Evolutionary conservation across 2,888 invertebrate species (phyloP).

Genomic region (Hoplodrina blanda): DNA sequence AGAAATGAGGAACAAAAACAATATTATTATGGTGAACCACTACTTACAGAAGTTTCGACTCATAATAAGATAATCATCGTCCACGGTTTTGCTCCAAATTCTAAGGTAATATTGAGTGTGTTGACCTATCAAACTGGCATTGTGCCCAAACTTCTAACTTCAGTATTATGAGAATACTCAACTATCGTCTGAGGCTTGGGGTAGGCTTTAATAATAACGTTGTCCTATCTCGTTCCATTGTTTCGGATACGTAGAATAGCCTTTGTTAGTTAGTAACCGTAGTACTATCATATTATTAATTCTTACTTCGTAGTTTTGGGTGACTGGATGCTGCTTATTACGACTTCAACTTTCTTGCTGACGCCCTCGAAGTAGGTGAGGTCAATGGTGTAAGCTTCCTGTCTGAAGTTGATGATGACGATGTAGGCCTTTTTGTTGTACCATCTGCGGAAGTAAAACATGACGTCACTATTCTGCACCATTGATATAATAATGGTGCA

Average conservation of each 20-base stretch:
- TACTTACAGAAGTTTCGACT: conserved; percentile 1
- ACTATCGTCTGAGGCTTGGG: conserved; percentile 16
- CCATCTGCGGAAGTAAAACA: conserved; percentile 66
- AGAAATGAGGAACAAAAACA: neutral
- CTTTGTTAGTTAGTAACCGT: neutral
- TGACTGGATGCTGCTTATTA: conserved; percentile 88
- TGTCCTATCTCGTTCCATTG: conserved; percentile 3
- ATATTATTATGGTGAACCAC: neutral
- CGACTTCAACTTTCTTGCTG: conserved; percentile 82
- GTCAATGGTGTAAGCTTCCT: conserved; percentile 87
- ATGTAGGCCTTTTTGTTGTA: conserved; percentile 77
- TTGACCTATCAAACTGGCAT: conserved; percentile 28
- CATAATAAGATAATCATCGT: conserved; percentile 17
- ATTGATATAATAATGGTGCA: neutral
- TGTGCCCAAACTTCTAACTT: conserved; percentile 30
- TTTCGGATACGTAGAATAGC: neutral
- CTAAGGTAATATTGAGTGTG: conserved; percentile 17
- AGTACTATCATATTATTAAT: neutral
- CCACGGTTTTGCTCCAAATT: conserved; percentile 19
- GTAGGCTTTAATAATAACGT: conserved; percentile 12
- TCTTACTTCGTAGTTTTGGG: conserved; percentile 87
- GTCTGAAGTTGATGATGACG: conserved; percentile 91
- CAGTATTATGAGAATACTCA: conserved; percentile 20
- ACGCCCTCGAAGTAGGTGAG: conserved; percentile 88
- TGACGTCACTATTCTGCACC: neutral